Evolutionary conservation across 2,888 invertebrate genomes (phyloP), one percentile per base, ranked within the genome.

Genomic region (Helleia helle): DNA sequence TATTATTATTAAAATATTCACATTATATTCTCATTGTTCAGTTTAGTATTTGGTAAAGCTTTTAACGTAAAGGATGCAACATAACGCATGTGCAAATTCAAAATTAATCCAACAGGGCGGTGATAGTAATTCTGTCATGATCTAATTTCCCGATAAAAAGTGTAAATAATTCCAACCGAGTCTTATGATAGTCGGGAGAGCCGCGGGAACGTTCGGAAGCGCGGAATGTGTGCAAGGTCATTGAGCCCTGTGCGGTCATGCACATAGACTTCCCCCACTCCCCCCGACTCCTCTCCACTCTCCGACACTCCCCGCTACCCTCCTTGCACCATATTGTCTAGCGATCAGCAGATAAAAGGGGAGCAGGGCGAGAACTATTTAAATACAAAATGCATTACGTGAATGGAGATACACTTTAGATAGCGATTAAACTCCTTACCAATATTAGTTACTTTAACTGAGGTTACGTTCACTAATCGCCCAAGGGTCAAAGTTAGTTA

Each of bases 181-280:
- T 30, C 62, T 63, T 51, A 52, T 52, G 68, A 67, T 69, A 60
- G n/a, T 65, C 68, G 63, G 67, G 68, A 70, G 67, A 64, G 60
- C 65, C 66, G 66, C 67, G 62, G 67, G 74, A 73, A 71, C 66
- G 66, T 65, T 65, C 66, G 66, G 70, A 71, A 70, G 75, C 57
- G 58, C 56, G 60, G 81, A 80, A 79, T 81, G 74, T 75, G 70
- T 68, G 72, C 84, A 84, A 84, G 84, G 84, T 83, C 84, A 83
- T 83, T 84, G 83, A 79, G 81, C 83, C 76, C 80, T 71, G 77
- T 79, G 77, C 84, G 84, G 84, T 84, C 84, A 84, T 80, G 80
- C 72, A 74, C 81, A 66, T 67, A 65, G 68, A 59, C 65, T 66
- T 59, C 62, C 56, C 55, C 51, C 59, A 55, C 51, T 51, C 48